Evolutionary conservation across 2,888 invertebrate species (phyloP).

Genomic region (Crioceris asparagi): DNA sequence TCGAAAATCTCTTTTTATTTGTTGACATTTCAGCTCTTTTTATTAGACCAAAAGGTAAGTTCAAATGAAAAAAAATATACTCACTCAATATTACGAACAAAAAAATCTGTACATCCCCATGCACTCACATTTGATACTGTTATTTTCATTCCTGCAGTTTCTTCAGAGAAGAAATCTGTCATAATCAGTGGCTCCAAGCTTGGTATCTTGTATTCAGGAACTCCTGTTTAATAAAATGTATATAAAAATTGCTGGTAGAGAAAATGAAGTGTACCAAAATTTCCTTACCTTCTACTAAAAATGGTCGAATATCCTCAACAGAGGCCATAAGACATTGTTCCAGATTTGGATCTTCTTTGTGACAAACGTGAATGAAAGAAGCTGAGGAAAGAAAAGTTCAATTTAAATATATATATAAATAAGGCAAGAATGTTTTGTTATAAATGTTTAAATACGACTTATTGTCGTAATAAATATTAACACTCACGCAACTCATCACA

Average conservation of each 20-base stretch:
- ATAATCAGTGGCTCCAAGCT: slow-evolving; percentile 44
- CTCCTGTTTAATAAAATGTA: too few relatives aligned
- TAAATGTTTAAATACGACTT: too few relatives aligned
- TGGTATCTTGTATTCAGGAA: slow-evolving; percentile 46
- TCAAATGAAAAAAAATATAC: slow-evolving; percentile 13
- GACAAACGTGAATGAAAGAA: slow-evolving; percentile 46
- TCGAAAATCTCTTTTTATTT: neutral
- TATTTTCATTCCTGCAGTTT: slow-evolving; percentile 38
- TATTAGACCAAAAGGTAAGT: neutral
- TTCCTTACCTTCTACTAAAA: slow-evolving; percentile 39
- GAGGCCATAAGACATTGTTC: slow-evolving; percentile 39
- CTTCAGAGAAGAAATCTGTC: slow-evolving; percentile 41
- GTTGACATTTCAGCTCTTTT: neutral
- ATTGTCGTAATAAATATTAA: too few relatives aligned
- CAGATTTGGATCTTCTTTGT: slow-evolving; percentile 40
- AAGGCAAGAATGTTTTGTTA: too few relatives aligned
- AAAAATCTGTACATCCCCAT: slow-evolving; percentile 43
- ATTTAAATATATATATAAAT: neutral
- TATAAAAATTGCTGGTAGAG: too few relatives aligned
- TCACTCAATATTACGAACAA: slow-evolving; percentile 41
- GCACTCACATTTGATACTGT: slow-evolving; percentile 39
- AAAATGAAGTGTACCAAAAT: too few relatives aligned
- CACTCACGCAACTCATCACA: too few relatives aligned
- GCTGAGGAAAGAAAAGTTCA: slow-evolving; percentile 34
- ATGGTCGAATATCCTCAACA: slow-evolving; percentile 40